Base-by-base conservation (phyloP, 2,797 vertebrate species). In the Nannoperca australis region DNA sequence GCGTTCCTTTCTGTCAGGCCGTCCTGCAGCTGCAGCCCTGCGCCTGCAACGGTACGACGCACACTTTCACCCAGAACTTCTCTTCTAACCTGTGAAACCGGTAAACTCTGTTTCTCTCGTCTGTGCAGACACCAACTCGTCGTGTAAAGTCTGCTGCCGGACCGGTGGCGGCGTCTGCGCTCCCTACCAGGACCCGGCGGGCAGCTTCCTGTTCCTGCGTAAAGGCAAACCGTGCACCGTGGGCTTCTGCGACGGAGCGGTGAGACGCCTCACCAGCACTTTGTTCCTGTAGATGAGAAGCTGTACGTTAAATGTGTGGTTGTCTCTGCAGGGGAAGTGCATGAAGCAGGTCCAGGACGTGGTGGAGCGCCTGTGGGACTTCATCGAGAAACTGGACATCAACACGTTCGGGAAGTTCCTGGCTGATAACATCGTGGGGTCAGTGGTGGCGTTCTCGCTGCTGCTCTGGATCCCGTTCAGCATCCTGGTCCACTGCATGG, bases 301-400 rank as follows among this genome's bases (percentile, higher is more conserved):
- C 8, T 2, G 7, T 0, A 12, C 13, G 0, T n/a, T 44, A 1
- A 13, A 7, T 1, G 45, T 27, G 3, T 11, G 20, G 20, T 1
- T 24, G 13, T 79, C 9, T 80, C 11, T 67, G 40, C 79, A 99
- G 98, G 97, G 97, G 24, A 97, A 96, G 88, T 99, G 98, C 0
- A 97, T 97, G 94, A 99, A 99, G 88, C 97, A 96, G 85, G 97
- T 99, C 0, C 98, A 99, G 92, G 98, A 99, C 61, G 96, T 97
- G 73, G 96, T 99, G 3, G 98, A 99, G 88, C 94, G 98, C 13
- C 95, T 99, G 20, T 99, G 98, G 98, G 97, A 98, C 78, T 99
- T 99, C 92, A 99, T 99, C 50, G 98, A 99, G 38, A 96, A 98
- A 62, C 93, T 99, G 75, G 96, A 98, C 93, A 99, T 99, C 94